Evolutionary conservation across 2,888 invertebrate genomes (phyloP), one percentile per base, ranked within the genome.

Genomic region (Pristionchus japonicus): DNA sequence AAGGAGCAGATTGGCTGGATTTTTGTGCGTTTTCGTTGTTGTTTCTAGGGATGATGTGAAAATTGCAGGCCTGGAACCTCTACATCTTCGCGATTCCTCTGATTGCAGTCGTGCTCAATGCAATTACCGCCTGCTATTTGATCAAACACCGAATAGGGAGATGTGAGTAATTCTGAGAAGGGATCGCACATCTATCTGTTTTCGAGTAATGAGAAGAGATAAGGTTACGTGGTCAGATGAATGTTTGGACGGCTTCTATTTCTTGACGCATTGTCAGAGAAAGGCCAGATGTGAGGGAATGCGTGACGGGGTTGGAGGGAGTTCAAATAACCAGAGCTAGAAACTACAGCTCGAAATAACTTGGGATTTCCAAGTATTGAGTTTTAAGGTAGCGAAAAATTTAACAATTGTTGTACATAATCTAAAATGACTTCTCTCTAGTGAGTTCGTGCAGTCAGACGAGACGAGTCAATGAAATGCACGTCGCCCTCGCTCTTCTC

Each of bases 11-110:
- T 27, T 47, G 47, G n/a, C 11, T 77, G 77, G 77, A 47, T 77
- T 43, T 43, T 77, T 15, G 77, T 77, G 77, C 1, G 77, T 77
- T 43, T 57, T 40, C 74, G 23, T 20, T 9, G 37, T 23, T 40
- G 23, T 23, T 31, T 74, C 27, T 77, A 20, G 40, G 13, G 70
- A 74, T 13, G 15, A 67, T 34, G 31, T 67, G 23, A 3, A 47
- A 77, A 77, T 77, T 77, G 27, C 77, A 77, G 77, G 77, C 47
- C n/a, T 77, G 77, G 77, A 77, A 77, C 27, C 47, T 77, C n/a
- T 77, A 77, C 77, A 77, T 77, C 43, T 77, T 77, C 27, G 77
- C 77, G 43, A 77, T 77, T 77, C 77, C 77, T 6, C 77, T 77
- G 77, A 77, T 77, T 77, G 77, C 77, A 20, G 77, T 77, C n/a